phyloP scores from a whole-genome alignment of 2,888 invertebrate genomes.

The Teinopalpus imperialis region DNA sequence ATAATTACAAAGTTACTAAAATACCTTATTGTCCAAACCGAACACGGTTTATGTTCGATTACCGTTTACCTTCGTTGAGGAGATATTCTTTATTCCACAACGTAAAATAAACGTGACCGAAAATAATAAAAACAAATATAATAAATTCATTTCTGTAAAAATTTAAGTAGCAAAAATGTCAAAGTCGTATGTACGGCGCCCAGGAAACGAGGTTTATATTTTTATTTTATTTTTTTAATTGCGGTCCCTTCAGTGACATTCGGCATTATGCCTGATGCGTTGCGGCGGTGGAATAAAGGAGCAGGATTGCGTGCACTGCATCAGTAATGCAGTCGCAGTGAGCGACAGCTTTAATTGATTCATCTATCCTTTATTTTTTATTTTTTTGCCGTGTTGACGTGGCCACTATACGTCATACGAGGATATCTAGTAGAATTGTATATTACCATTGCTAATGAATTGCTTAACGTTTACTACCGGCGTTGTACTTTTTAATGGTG shows the following conservation, averaged over 20 bases:
- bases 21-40: too few relatives aligned
- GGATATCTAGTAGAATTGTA: slow-evolving; percentile 2
- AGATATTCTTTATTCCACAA: too few relatives aligned
- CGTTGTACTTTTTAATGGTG: background rate
- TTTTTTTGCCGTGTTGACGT: slow-evolving; percentile 10
- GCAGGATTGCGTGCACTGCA: slow-evolving; percentile 38
- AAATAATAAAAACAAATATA: slow-evolving; percentile 15
- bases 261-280: slow-evolving; percentile 39
- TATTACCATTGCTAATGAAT: slow-evolving; percentile 1
- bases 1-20: too few relatives aligned
- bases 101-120: too few relatives aligned
- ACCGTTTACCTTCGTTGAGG: too few relatives aligned
- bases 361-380: slow-evolving; percentile 29
- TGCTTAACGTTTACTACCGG: background rate
- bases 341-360: slow-evolving; percentile 38
- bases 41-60: too few relatives aligned
- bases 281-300: slow-evolving; percentile 43
- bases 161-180: slow-evolving; percentile 11
- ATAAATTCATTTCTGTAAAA: slow-evolving; percentile 1
- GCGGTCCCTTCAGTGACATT: slow-evolving; percentile 34
- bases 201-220: slow-evolving; percentile 21
- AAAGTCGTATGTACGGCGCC: slow-evolving; percentile 6
- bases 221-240: slow-evolving; percentile 39
- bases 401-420: slow-evolving; percentile 1
- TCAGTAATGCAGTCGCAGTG: slow-evolving; percentile 36